phyloP scores from a whole-genome alignment of 2,888 invertebrate species.

The Thyatira batis region DNA sequence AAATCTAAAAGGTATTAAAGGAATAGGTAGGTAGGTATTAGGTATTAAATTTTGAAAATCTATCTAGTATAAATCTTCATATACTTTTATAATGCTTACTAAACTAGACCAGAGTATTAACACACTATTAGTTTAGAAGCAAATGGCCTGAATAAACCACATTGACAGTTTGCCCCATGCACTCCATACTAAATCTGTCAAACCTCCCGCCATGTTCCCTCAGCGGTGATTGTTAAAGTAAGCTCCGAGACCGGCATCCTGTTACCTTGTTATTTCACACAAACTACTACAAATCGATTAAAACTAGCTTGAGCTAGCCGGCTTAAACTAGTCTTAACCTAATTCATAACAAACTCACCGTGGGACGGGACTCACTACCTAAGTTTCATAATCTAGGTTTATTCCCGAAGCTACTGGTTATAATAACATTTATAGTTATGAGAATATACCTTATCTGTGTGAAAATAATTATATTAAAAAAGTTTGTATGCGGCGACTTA shows the following conservation, averaged over 20 bases:
- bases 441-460: not conserved
- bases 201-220: too few species aligned
- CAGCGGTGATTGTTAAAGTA: too few species aligned
- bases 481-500: too few species aligned
- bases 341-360: not conserved
- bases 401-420: not conserved
- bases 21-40: too few species aligned
- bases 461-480: not conserved
- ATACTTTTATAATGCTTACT: too few species aligned
- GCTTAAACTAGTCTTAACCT: not conserved
- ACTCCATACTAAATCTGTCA: conserved; percentile 6
- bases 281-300: not conserved
- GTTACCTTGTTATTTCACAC: not conserved
- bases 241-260: not conserved
- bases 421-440: not conserved
- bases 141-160: too few species aligned
- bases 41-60: too few species aligned
- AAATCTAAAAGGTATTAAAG: too few species aligned
- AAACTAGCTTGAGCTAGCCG: not conserved
- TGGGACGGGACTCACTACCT: not conserved
- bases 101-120: not conserved
- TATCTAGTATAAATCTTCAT: too few species aligned
- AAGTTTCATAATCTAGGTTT: not conserved
- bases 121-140: not conserved
- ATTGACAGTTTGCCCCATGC: too few species aligned